Conservation (phyloP, 2,888 invertebrate genomes). For the Diogma glabrata region DNA sequence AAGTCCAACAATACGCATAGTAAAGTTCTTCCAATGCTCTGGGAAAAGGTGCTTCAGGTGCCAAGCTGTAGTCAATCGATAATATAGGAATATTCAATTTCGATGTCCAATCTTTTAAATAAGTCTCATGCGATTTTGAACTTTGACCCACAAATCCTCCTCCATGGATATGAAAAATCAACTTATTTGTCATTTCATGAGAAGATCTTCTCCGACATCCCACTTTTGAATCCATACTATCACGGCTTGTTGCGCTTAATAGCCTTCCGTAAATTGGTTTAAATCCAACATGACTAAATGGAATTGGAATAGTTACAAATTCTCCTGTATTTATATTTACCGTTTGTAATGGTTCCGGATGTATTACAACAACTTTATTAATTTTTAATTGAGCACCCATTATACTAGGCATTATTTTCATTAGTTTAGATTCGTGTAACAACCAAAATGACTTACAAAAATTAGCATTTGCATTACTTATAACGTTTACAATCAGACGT, state of each 20-base stretch:
- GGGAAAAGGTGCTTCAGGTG: conserved; percentile 92
- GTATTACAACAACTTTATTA: conserved; percentile 73
- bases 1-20: conserved; percentile 90
- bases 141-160: conserved; percentile 97
- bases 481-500: conserved; percentile 79
- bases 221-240: conserved; percentile 50
- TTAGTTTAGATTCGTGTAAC: conserved; percentile 59
- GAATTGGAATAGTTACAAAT: conserved; percentile 65
- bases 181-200: conserved; percentile 45
- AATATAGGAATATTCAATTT: conserved; percentile 77
- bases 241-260: conserved; percentile 65
- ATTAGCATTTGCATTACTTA: conserved; percentile 80
- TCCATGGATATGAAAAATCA: conserved; percentile 93
- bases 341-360: conserved; percentile 61
- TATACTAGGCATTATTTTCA: conserved; percentile 69
- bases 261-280: conserved; percentile 72
- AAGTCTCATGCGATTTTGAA: conserved; percentile 90
- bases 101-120: conserved; percentile 85
- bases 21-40: conserved; percentile 88
- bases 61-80: conserved; percentile 91
- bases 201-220: conserved; percentile 37
- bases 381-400: conserved; percentile 74
- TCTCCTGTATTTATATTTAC: conserved; percentile 40
- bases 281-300: conserved; percentile 72
- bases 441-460: conserved; percentile 86